Base-by-base conservation (phyloP, 2,113 vertebrate genomes). In the Gadus macrocephalus region DNA sequence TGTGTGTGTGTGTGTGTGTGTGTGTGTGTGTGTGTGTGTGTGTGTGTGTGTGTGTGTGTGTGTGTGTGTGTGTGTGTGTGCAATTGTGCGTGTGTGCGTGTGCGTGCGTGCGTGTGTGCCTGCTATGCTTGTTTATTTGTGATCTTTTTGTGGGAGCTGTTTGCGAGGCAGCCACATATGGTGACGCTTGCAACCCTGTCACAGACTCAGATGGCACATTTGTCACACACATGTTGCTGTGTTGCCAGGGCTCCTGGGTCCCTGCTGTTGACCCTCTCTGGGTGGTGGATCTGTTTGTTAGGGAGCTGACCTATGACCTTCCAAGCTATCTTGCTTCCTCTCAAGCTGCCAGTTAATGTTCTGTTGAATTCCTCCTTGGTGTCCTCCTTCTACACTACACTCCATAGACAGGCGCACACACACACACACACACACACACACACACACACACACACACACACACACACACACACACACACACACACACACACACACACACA, bases 221-320 rank as follows among this genome's bases (percentile, higher is more conserved):
- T 91, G 85, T 85, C 79, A 67, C 80, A 81, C 89, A 90, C 81
- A 86, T 89, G 88, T 87, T 86, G 78, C 71, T 65, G 68, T 81
- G 88, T 89, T 89, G 83, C 83, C 72, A 73, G 64, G 79, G 65
- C 49, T 76, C 19, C 15, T 8, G n/a, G 58, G 19, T 49, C 72
- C 71, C 64, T 74, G 66, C 78, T 88, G 82, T 87, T 89, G 82
- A 85, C 87, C 80, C 85, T 80, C 67, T n/a, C 77, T 83, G 86
- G 83, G 82, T 81, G 82, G 83, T 71, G 88, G 72, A 80, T 83
- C 80, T 88, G 85, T 89, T 89, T 89, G 80, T 82, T 68, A 60
- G 68, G 75, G 63, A 68, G 71, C 60, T 1, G 63, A 68, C 71
- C 60, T 1, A 0, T 79, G 77, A 89, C 82, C 84, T 68, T 73